Base-by-base conservation (phyloP, 2,797 vertebrate species). In the Cygnus olor region DNA sequence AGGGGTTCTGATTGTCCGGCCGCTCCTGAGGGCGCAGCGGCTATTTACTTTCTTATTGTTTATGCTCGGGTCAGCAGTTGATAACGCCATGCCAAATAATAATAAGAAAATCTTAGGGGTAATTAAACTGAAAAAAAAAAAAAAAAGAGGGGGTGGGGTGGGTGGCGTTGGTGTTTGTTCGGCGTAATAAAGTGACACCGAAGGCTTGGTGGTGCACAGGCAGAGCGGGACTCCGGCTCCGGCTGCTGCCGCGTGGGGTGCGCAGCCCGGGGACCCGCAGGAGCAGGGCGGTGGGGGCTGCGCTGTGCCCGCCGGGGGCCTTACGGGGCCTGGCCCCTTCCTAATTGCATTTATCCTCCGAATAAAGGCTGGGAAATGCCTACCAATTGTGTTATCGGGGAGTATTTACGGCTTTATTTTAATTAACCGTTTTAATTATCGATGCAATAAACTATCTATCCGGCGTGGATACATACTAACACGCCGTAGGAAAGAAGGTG, bases 331-430 rank as follows among this genome's bases (percentile, higher is more conserved):
- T 89, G 85, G 47, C 78, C 92, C 92, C 95, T 71, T 73, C 94
- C 93, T 94, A 95, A 97, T 86, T 95, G 95, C 89, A 49, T 97
- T 97, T 94, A 97, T 96, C 95, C 34, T 78, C 65, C n/a, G 77
- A 90, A 96, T 94, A 97, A 97, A 90, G 89, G 78, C 81, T 90
- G 90, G 95, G 85, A 94, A 97, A 95, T 95, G 91, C 90, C 86
- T 91, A 76, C 89, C 92, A 93, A 94, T 68, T 90, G 93, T 73
- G 89, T 95, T 97, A 96, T 95, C 93, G 71, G 87, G 87, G 93
- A 88, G 94, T 95, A 97, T 97, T 97, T 98, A 96, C 84, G 92
- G 94, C 91, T 97, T 95, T 97, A 84, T 97, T 97, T 97, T 97
- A 97, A 98, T 97, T 96, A 97, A 94, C 95, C 68, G 90, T 74